A percentile compares a stretch with the other conserved stretches of the same genome.
Evolutionary conservation across 2,113 vertebrate genomes (phyloP).

Genomic region (Actinemys pallida): DNA sequence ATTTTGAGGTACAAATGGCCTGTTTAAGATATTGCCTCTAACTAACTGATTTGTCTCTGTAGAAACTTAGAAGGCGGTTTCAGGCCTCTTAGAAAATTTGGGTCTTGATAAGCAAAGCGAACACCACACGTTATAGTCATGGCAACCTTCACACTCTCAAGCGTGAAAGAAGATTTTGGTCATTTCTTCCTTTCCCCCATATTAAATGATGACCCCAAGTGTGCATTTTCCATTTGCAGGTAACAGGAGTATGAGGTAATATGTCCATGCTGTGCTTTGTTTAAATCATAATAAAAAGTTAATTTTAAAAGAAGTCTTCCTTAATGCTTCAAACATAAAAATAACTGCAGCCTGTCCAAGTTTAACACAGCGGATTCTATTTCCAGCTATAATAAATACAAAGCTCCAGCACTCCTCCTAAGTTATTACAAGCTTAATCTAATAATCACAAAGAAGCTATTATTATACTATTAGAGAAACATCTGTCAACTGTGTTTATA

Average conservation of each 20-base stretch:
- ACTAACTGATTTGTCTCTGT: not conserved
- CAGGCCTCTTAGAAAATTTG: not conserved
- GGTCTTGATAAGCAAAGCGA: not conserved
- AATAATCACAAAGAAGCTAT: conserved; percentile 65
- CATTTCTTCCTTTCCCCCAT: not conserved
- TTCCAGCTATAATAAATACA: conserved; percentile 36
- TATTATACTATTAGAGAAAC: conserved; percentile 45
- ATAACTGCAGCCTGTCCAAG: not conserved
- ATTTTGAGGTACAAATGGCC: rapidly evolving
- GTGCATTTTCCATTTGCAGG: not conserved
- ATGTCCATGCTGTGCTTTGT: not conserved
- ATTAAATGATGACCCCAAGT: rapidly evolving
- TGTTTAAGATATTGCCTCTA: rapidly evolving
- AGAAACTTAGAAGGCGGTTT: not conserved
- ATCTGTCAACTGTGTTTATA: conserved; percentile 17
- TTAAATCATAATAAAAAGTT: not conserved
- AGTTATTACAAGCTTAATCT: conserved; percentile 33
- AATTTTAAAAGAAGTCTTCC: not conserved
- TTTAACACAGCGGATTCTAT: conserved; percentile 20
- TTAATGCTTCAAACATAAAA: not conserved
- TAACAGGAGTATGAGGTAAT: not conserved
- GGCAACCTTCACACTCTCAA: rapidly evolving
- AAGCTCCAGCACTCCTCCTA: conserved; percentile 4
- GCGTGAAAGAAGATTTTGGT: rapidly evolving
- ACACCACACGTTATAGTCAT: rapidly evolving